phyloP scores from a whole-genome alignment of 2,113 vertebrate genomes.

The Ia io region DNA sequence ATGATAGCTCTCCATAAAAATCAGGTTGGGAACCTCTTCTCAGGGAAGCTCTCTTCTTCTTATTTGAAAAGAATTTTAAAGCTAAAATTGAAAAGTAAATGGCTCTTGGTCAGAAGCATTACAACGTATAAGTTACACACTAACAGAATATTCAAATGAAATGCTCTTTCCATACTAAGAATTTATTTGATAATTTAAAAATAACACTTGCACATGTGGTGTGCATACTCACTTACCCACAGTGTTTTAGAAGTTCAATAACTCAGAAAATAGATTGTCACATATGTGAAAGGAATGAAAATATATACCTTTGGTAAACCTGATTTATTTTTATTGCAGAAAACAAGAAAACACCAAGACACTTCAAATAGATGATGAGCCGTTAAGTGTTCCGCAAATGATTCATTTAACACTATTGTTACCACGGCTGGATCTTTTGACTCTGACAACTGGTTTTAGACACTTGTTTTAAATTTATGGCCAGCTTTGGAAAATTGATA shows the following conservation, averaged over 20 bases:
- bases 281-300: constrained; percentile 28
- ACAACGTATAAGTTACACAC: background rate
- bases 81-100: constrained; percentile 31
- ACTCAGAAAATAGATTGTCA: constrained; percentile 41
- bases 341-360: background rate
- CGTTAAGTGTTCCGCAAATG: constrained; percentile 12
- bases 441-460: constrained; percentile 69
- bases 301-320: background rate
- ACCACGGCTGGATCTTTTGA: constrained; percentile 5
- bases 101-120: background rate
- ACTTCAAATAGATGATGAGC: constrained; percentile 12
- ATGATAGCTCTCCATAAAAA: constrained; percentile 79
- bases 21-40: constrained; percentile 52
- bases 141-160: background rate
- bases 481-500: constrained; percentile 59
- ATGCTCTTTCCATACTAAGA: background rate
- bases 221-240: background rate
- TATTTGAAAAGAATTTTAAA: constrained; percentile 61
- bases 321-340: constrained; percentile 32
- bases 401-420: constrained; percentile 51
- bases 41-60: constrained; percentile 72
- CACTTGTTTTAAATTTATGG: constrained; percentile 73
- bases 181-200: background rate
- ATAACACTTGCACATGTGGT: background rate
- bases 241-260: constrained; percentile 46